Percentiles rank a stretch among this genome's conserved stretches.
phyloP scores from a whole-genome alignment of 2,888 invertebrate genomes.

The Rhimphoctona megacephalus region DNA sequence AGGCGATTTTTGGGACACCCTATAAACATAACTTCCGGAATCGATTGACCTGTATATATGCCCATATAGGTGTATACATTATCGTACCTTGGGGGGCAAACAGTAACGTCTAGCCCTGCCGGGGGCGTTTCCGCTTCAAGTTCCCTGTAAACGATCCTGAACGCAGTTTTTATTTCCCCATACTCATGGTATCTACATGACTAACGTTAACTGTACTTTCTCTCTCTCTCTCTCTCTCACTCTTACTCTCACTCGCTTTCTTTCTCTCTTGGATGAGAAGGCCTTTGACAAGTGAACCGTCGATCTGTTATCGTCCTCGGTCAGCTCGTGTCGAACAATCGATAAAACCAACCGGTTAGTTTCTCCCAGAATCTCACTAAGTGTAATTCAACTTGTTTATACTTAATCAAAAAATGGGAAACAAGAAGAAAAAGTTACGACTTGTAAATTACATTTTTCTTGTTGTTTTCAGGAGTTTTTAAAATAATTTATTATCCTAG shows the following conservation, averaged over 20 bases:
- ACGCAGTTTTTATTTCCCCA: constrained; percentile 55
- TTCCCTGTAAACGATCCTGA: constrained; percentile 47
- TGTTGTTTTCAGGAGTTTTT: not conserved
- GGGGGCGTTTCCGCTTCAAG: constrained; percentile 51
- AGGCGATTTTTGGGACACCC: not conserved
- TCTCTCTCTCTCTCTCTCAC: not conserved
- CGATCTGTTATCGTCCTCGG: constrained; percentile 46
- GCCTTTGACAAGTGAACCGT: constrained; percentile 76
- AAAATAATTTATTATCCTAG: not conserved
- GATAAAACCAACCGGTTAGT: constrained; percentile 58
- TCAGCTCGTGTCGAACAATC: constrained; percentile 56
- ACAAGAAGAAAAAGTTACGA: not conserved
- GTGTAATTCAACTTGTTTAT: not conserved
- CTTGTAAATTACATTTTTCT: not conserved
- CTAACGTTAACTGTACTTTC: constrained; percentile 22
- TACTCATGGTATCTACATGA: constrained; percentile 22
- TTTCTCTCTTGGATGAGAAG: constrained; percentile 23
- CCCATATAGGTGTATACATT: constrained; percentile 1
- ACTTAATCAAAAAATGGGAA: not conserved
- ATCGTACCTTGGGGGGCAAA: not conserved
- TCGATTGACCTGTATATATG: constrained; percentile 27
- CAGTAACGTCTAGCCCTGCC: constrained; percentile 28
- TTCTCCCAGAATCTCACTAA: not conserved
- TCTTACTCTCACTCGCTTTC: not conserved
- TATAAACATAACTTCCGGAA: constrained; percentile 42